phyloP scores from a whole-genome alignment of 2,888 invertebrate genomes.

The Cheilosia pagana region DNA sequence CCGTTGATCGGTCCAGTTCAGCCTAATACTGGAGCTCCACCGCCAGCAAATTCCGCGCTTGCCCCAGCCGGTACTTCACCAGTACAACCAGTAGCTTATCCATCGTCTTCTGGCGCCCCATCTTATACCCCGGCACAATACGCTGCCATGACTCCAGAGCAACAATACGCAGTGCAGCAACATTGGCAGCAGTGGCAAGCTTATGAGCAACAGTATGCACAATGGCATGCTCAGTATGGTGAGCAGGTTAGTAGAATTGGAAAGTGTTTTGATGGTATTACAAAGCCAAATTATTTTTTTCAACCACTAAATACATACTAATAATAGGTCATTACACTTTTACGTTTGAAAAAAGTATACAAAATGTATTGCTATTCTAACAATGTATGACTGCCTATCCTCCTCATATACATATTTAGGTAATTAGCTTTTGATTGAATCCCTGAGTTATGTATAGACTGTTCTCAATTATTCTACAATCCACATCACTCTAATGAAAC shows the following conservation, averaged over 20 bases:
- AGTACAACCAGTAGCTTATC: constrained; percentile 9
- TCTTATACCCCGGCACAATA: constrained; percentile 81
- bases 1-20: constrained; percentile 76
- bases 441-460: no score
- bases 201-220: constrained; percentile 83
- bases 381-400: no score
- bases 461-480: no score
- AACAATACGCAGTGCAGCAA: constrained; percentile 82
- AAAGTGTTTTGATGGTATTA: no score
- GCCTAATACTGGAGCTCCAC: constrained; percentile 28
- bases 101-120: constrained; percentile 46
- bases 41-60: constrained; percentile 16
- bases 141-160: constrained; percentile 82
- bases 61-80: constrained; percentile 7
- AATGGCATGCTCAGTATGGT: constrained; percentile 83
- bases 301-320: not conserved
- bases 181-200: constrained; percentile 84
- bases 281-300: not conserved
- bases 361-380: no score
- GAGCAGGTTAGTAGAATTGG: constrained; percentile 80
- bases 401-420: no score
- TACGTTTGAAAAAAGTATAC: no score
- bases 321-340: not conserved
- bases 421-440: no score
- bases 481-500: no score